Base-by-base conservation (phyloP, 2,797 vertebrate genomes). In the Eulemur coronatus region DNA sequence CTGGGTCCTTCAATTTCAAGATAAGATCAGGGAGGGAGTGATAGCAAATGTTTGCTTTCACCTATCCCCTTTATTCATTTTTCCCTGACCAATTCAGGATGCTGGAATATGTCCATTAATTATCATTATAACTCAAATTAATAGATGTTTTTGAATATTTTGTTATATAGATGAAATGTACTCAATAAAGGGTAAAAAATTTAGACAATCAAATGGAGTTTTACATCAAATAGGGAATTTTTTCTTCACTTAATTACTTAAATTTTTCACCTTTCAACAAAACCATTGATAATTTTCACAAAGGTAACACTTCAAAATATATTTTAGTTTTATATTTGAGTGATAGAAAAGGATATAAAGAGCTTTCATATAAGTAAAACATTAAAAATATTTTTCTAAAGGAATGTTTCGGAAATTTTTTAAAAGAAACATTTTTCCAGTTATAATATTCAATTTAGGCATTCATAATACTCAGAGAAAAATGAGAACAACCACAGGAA, bases 341-440 rank as follows among this genome's bases (percentile, higher is more conserved):
- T 91, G 26, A 43, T 91, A 82, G 33, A 48, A 76, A 50, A 80
- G 10, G 38, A 50, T 86, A 86, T 55, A 61, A 91, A 35, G n/a
- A 76, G 18, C 5, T 82, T 5, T 84, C 43, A 76, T 48, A 17
- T 26, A 79, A 59, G n/a, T 41, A 73, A 97, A 88, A 85, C 5
- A 84, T 91, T n/a, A 65, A 94, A 85, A 59, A 76, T 15, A 38
- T 43, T 95, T 90, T 95, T 94, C 61, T 86, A 92, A 73, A 95
- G 59, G 24, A 86, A 65, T 76, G 26, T 89, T 93, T 94, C 89
- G 11, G 30, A 96, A 96, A 84, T 75, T 63, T 82, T 30, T 35
- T 86, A 55, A 93, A 61, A 67, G 72, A 85, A 86, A 35, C 9
- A 72, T 24, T 52, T 57, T 70, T 67, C n/a, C 26, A 70, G 89